Percentiles rank a stretch among this genome's conserved stretches.
phyloP scores from a whole-genome alignment of 2,888 invertebrate species.

The Drosophila mayaguana region DNA sequence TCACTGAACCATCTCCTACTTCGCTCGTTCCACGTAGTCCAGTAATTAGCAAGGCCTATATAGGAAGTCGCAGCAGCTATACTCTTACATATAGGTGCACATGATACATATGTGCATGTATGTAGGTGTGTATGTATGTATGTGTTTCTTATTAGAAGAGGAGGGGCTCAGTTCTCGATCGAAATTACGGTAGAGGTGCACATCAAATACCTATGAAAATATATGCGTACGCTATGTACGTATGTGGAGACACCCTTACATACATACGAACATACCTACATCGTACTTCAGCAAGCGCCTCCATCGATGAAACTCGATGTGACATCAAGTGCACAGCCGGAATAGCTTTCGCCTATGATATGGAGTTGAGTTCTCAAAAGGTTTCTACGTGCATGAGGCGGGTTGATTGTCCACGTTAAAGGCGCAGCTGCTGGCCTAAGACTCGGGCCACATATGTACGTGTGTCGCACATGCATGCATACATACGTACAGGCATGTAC shows the following conservation, averaged over 20 bases:
- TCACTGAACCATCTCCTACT: conserved; percentile 59
- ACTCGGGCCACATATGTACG: background rate
- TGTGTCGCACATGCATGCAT: background rate
- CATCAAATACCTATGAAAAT: no score
- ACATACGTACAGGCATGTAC: background rate
- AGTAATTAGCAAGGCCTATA: conserved; percentile 6
- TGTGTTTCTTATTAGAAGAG: no score
- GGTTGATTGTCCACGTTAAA: conserved; percentile 6
- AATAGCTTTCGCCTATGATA: background rate
- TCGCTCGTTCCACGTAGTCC: conserved; percentile 14
- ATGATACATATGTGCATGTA: no score
- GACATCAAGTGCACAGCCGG: background rate
- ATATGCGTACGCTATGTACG: no score
- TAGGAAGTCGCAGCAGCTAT: background rate
- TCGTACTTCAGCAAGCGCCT: no score
- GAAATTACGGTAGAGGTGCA: no score
- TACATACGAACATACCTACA: no score
- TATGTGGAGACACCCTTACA: no score
- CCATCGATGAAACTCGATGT: no score
- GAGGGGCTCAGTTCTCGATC: no score
- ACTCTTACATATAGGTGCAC: background rate
- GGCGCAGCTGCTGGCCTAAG: conserved; percentile 6
- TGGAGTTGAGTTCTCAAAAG: background rate
- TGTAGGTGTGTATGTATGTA: no score
- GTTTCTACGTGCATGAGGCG: background rate